These are phyloP conservation scores for Yponomeuta cagnagella DNA, from an alignment of 2,888 invertebrate species.

Conservation along the genomic window DNA sequence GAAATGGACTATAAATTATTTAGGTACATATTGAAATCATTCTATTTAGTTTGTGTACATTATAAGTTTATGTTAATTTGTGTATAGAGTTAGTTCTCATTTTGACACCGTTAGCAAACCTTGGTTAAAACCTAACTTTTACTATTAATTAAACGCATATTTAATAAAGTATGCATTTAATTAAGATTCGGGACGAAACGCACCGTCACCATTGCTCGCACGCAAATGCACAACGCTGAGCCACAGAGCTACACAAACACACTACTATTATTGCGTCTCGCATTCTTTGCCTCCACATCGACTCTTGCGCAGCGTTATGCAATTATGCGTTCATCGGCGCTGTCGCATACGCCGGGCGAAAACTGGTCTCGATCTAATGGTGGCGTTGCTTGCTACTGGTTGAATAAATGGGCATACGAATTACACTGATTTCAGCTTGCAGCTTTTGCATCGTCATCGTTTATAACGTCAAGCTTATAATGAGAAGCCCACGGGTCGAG, in stretches of 20 bases:
- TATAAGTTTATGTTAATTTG: no score
- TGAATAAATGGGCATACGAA: neutral
- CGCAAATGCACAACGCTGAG: neutral
- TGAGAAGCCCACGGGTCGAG: no score
- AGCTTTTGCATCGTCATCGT: neutral
- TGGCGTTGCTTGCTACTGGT: neutral
- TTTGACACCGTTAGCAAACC: no score
- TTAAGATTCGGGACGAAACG: neutral
- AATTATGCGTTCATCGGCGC: conserved; percentile 2
- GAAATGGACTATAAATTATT: no score
- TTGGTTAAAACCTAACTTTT: no score
- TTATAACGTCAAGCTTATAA: no score
- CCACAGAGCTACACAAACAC: neutral
- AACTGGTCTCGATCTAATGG: neutral
- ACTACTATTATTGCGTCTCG: neutral
- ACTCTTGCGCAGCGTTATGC: conserved; percentile 2
- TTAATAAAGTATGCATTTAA: neutral
- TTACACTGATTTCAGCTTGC: neutral
- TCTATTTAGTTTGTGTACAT: no score
- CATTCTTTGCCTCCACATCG: conserved; percentile 1
- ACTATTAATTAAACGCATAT: no score
- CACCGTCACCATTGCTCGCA: neutral
- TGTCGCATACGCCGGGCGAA: neutral
- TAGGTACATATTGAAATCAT: no score
- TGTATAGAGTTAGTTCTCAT: no score